Evolutionary conservation across 1,140 invertebrate genomes (phyloP), one percentile per base, ranked within the genome.

Genomic region (Calephelis nemesis): DNA sequence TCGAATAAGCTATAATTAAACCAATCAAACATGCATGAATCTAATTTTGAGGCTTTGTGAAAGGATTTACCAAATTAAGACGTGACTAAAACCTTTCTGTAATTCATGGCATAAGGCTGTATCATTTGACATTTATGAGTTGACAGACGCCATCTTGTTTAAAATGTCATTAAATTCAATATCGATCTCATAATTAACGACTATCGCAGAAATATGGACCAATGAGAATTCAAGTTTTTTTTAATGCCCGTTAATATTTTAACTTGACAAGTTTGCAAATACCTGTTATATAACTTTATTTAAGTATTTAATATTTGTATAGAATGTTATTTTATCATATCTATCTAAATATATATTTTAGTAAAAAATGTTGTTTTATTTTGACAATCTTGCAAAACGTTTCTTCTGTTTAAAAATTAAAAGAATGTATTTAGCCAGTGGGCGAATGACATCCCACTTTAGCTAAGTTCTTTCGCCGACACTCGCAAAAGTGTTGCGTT

Each of bases 141-240:
- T 60, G 30, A 60, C 19, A 60, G 54, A 30, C 54, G 10, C 54
- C 54, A 39, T 60, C 10, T 60, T 60, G 39, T 60, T 60, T 60
- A n/a, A 45, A 60, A 60, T 39, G 30, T 39, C 11, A 60, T n/a
- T 12, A 7, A 12, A 60, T 60, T 60, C 54, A 60, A 60, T n/a
- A 60, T 60, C 19, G 54, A 60, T 60, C 54, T 60, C 54, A 60
- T 9, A 45, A 60, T n/a, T 39, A 58, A 58, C 52, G 54, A 60
- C 54, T 19, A 60, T n/a, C 39, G 54, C 54, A 39, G 11, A 39
- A 40, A 58, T 39, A 58, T 30, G 54, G 54, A 58, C 30, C 10
- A 39, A 39, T 58, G 54, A 58, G 12, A 12, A 30, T 39, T 58
- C 19, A 54, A 19, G 30, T 7, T 58, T 58, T 58, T 12, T 4